These are phyloP conservation scores for Leptatherina wallacei DNA, from an alignment of 2,797 vertebrate genomes.

Conservation along the genomic window DNA sequence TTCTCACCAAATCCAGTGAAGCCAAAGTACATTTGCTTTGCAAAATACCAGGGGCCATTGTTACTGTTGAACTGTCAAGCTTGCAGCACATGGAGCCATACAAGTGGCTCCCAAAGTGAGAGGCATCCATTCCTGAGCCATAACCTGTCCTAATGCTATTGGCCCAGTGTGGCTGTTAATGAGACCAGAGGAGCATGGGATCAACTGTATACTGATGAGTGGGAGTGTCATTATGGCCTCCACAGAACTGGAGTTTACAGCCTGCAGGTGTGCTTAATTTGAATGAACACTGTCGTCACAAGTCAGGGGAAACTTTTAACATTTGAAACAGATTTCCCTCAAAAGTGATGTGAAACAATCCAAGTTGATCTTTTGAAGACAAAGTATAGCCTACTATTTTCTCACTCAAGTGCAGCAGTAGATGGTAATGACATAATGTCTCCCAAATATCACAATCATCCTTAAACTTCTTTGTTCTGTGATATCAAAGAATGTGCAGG, in stretches of 20 bases:
- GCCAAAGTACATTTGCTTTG: conserved; percentile 70
- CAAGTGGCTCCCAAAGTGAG: conserved; percentile 68
- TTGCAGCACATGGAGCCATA: conserved; percentile 65
- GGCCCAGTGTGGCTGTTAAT: conserved; percentile 61
- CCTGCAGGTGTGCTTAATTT: conserved; percentile 33
- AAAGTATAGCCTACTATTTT: conserved; percentile 3
- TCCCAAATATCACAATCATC: neutral
- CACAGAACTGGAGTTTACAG: conserved; percentile 30
- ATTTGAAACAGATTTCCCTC: conserved; percentile 18
- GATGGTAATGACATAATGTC: conserved; percentile 2
- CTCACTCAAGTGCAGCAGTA: neutral
- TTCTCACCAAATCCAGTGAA: conserved; percentile 31
- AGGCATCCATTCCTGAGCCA: conserved; percentile 53
- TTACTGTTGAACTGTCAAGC: conserved; percentile 56
- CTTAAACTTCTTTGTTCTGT: neutral
- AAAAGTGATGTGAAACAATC: conserved; percentile 4
- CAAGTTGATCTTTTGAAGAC: conserved; percentile 12
- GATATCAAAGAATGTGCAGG: neutral
- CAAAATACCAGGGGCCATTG: conserved; percentile 67
- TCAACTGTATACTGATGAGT: conserved; percentile 47
- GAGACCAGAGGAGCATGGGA: conserved; percentile 55
- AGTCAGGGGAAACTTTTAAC: neutral
- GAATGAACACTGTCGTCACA: conserved; percentile 34
- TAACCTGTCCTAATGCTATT: conserved; percentile 79
- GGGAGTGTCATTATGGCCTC: conserved; percentile 6